Percentiles rank a stretch among this genome's conserved stretches.
Conservation (phyloP, 1,140 invertebrate genomes). For the Drosophila obscura region DNA sequence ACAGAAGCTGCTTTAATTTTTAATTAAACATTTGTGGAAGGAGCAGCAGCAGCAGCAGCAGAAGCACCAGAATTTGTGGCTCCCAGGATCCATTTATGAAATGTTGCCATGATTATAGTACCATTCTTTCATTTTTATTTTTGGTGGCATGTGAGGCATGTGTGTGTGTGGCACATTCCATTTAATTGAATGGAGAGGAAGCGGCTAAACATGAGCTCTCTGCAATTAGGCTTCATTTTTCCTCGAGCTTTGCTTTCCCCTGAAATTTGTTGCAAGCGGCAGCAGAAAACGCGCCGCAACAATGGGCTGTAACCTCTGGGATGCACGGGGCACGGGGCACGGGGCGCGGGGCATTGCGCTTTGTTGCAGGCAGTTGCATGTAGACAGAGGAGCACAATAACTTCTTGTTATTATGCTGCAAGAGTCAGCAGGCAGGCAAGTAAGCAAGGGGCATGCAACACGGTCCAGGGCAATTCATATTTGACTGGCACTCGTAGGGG, state of each 20-base stretch:
- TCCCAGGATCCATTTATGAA: constrained; percentile 56
- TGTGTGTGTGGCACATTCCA: constrained; percentile 58
- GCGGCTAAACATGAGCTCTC: constrained; percentile 48
- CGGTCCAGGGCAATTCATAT: constrained; percentile 65
- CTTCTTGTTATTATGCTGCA: constrained; percentile 77
- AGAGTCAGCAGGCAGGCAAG: constrained; percentile 31
- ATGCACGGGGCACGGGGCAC: neutral
- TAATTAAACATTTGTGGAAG: constrained; percentile 67
- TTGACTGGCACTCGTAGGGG: constrained; percentile 67
- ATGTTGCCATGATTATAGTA: constrained; percentile 36
- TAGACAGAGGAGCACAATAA: constrained; percentile 61
- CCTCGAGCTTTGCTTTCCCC: constrained; percentile 34
- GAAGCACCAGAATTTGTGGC: constrained; percentile 39
- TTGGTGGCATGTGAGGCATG: constrained; percentile 7
- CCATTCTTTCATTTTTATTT: constrained; percentile 46
- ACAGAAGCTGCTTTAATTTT: constrained; percentile 71
- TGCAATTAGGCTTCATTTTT: constrained; percentile 62
- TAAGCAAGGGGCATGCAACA: constrained; percentile 23
- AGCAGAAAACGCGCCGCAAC: constrained; percentile 28
- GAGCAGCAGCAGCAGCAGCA: constrained; percentile 15
- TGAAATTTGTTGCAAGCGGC: constrained; percentile 23
- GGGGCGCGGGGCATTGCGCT: constrained; percentile 16
- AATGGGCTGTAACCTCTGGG: constrained; percentile 16
- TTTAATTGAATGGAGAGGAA: constrained; percentile 69
- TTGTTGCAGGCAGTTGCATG: constrained; percentile 63